Conservation (phyloP, 2,888 invertebrate species). For the Diadegma fenestrale region DNA sequence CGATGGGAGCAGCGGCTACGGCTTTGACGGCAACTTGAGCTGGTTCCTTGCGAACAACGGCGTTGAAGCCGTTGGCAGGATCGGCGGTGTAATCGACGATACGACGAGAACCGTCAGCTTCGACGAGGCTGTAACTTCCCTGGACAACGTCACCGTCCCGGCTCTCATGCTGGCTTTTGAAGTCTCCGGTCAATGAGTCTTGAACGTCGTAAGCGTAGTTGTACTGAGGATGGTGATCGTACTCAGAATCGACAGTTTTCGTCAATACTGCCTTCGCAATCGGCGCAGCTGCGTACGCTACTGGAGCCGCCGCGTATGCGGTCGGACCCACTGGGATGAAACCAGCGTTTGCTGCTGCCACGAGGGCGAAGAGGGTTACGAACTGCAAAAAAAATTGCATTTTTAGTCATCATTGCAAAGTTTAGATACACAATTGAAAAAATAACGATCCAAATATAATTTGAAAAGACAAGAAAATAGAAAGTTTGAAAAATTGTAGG, state of each 20-base stretch:
- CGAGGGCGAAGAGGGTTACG: slow-evolving; percentile 54
- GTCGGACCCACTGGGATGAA: slow-evolving; percentile 41
- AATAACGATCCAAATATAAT: background rate
- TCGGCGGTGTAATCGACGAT: slow-evolving; percentile 77
- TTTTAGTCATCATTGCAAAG: background rate
- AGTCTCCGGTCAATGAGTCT: slow-evolving; percentile 75
- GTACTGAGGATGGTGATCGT: slow-evolving; percentile 78
- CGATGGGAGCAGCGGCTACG: slow-evolving; percentile 83
- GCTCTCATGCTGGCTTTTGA: slow-evolving; percentile 75
- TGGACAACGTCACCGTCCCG: slow-evolving; percentile 76
- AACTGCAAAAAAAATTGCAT: slow-evolving; percentile 32
- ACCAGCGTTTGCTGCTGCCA: slow-evolving; percentile 62
- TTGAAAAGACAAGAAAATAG: background rate
- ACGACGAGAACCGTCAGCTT: slow-evolving; percentile 75
- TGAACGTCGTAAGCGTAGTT: slow-evolving; percentile 76
- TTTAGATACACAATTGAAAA: too few species aligned
- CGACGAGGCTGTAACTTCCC: slow-evolving; percentile 76
- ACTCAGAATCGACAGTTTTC: slow-evolving; percentile 76
- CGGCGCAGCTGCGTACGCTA: slow-evolving; percentile 87
- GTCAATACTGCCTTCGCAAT: slow-evolving; percentile 71
- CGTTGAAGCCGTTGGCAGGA: slow-evolving; percentile 76
- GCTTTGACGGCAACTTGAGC: slow-evolving; percentile 35
- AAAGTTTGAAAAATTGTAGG: background rate
- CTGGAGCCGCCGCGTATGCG: slow-evolving; percentile 85
- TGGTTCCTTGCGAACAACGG: slow-evolving; percentile 76